Conservation (phyloP, 2,888 invertebrate species). For the Hypsopygia costalis region DNA sequence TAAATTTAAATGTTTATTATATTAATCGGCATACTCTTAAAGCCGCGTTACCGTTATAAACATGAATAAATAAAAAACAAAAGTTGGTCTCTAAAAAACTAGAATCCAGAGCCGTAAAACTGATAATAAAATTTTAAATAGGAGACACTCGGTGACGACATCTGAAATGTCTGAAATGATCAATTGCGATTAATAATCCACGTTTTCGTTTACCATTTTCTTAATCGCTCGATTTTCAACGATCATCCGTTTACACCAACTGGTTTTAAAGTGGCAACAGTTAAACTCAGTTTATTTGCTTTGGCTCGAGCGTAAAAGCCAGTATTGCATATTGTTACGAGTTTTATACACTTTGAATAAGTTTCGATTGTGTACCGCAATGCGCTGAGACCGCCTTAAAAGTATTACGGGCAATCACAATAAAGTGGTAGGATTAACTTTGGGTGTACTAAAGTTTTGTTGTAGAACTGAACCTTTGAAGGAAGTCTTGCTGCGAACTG, state of each 20-base stretch:
- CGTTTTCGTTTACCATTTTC: neutral
- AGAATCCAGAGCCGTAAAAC: no score
- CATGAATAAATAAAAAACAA: no score
- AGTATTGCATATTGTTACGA: constrained; percentile 49
- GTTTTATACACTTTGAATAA: constrained; percentile 53
- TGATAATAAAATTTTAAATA: no score
- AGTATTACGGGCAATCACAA: constrained; percentile 60
- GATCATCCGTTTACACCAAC: neutral
- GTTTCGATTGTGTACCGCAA: constrained; percentile 62
- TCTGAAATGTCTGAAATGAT: no score
- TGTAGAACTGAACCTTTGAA: constrained; percentile 26
- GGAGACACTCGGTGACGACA: no score
- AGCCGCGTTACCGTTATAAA: no score
- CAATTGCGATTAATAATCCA: no score
- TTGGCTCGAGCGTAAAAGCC: constrained; percentile 18
- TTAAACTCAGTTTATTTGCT: constrained; percentile 26
- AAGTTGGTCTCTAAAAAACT: no score
- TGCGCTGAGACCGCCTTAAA: constrained; percentile 45
- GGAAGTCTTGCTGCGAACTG: neutral
- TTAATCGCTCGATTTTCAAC: neutral
- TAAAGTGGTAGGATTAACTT: constrained; percentile 50
- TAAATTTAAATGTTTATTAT: no score
- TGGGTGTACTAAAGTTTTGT: constrained; percentile 31
- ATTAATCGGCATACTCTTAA: no score
- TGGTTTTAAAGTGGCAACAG: constrained; percentile 18